Percentiles rank a stretch among this genome's conserved stretches.
Conservation (phyloP, 2,888 invertebrate genomes). For the Pyrrhia umbra region DNA sequence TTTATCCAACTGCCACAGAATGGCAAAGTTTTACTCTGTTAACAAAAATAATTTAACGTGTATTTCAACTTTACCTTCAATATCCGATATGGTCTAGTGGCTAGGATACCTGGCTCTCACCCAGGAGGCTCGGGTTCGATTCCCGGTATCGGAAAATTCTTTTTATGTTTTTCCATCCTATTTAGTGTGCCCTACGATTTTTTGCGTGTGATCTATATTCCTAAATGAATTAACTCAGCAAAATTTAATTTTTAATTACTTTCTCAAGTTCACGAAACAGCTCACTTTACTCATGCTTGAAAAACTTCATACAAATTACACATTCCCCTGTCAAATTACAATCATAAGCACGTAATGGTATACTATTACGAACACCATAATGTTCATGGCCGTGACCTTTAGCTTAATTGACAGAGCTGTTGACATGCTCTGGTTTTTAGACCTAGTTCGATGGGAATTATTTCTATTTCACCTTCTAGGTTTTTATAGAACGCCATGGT, state of each 20-base stretch:
- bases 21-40: no score
- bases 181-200: slow-evolving; percentile 81
- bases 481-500: neutral
- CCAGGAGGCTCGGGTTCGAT: slow-evolving; percentile 92
- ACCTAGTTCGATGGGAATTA: slow-evolving; percentile 5
- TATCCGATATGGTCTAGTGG: slow-evolving; percentile 91
- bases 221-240: neutral
- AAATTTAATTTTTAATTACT: neutral
- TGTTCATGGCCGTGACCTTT: slow-evolving; percentile 19
- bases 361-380: slow-evolving; percentile 10
- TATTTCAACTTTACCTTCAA: fast-evolving
- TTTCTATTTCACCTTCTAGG: neutral
- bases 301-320: slow-evolving; percentile 87
- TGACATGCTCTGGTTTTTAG: slow-evolving; percentile 41
- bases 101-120: slow-evolving; percentile 93
- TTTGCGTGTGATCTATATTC: neutral
- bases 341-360: slow-evolving; percentile 10
- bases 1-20: no score
- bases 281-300: neutral
- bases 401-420: neutral
- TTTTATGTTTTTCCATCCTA: slow-evolving; percentile 75
- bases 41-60: fast-evolving
- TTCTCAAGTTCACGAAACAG: neutral
- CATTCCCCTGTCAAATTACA: neutral
- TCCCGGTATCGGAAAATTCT: slow-evolving; percentile 89